Evolutionary conservation across 2,113 vertebrate species (phyloP).

Genomic region (Trinectes maculatus): DNA sequence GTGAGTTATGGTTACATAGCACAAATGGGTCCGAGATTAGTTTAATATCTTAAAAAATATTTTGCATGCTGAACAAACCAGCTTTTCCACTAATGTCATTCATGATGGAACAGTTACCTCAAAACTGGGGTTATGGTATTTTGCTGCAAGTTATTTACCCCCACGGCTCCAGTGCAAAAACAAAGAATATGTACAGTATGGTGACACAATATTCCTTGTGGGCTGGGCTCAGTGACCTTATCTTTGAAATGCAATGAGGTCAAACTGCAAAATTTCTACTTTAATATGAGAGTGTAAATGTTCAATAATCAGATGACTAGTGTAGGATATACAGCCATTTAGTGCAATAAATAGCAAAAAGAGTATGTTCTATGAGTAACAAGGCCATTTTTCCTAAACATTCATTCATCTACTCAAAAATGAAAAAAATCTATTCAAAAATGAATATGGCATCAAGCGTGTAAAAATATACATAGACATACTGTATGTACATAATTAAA

Average conservation of each 20-base stretch:
- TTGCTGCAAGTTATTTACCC: too few relatives aligned
- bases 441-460: too few relatives aligned
- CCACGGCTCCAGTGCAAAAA: not conserved
- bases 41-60: not conserved
- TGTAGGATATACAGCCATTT: not conserved
- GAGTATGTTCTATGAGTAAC: conserved; percentile 13
- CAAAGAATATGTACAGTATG: not conserved
- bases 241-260: not conserved
- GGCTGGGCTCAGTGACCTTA: not conserved
- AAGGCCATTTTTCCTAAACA: conserved; percentile 6
- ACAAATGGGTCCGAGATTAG: not conserved
- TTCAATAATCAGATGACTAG: not conserved
- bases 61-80: conserved; percentile 2
- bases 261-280: conserved; percentile 1
- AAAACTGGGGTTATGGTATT: not conserved
- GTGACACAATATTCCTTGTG: not conserved
- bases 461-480: too few relatives aligned
- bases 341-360: conserved; percentile 4
- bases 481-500: too few relatives aligned
- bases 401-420: too few relatives aligned
- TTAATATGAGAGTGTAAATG: too few relatives aligned
- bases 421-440: too few relatives aligned
- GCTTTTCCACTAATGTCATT: not conserved
- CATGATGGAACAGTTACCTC: not conserved
- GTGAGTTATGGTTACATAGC: not conserved